A percentile compares a stretch with the other conserved stretches of the same genome.
Evolutionary conservation across 2,113 vertebrate genomes (phyloP).

Genomic region (Numenius arquata): DNA sequence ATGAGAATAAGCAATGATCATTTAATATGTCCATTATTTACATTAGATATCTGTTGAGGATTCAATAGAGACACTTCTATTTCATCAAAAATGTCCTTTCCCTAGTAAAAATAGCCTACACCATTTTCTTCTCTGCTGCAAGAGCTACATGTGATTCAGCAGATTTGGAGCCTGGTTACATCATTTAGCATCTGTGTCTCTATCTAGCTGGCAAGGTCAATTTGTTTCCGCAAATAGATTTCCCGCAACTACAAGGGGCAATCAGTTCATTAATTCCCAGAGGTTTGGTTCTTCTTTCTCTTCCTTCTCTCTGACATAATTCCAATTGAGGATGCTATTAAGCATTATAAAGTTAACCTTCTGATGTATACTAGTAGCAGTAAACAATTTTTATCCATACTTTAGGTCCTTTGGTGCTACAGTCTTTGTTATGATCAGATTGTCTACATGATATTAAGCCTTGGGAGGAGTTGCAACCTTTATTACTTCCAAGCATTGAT

Average conservation of each 20-base stretch:
- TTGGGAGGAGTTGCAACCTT: background rate
- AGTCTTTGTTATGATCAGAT: background rate
- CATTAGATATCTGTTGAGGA: background rate
- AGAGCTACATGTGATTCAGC: background rate
- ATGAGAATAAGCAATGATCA: background rate
- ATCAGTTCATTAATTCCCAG: slow-evolving; percentile 32
- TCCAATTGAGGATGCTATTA: slow-evolving; percentile 18
- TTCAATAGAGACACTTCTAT: background rate
- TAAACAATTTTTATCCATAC: background rate
- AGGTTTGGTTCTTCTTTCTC: background rate
- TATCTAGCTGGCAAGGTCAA: slow-evolving; percentile 53
- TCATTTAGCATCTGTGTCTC: slow-evolving; percentile 33
- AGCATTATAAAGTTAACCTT: slow-evolving; percentile 27
- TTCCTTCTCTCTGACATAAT: background rate
- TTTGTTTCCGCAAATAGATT: slow-evolving; percentile 54
- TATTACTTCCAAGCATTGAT: background rate
- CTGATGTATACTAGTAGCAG: background rate
- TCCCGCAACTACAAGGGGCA: slow-evolving; percentile 36
- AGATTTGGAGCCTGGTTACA: slow-evolving; percentile 37
- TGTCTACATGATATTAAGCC: background rate
- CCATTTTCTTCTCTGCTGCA: background rate
- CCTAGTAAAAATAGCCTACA: background rate
- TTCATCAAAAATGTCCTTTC: background rate
- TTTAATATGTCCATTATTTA: background rate
- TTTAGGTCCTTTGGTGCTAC: background rate